Evolutionary conservation across 2,888 invertebrate species (phyloP).

Genomic region (Criorhina ranunculi): DNA sequence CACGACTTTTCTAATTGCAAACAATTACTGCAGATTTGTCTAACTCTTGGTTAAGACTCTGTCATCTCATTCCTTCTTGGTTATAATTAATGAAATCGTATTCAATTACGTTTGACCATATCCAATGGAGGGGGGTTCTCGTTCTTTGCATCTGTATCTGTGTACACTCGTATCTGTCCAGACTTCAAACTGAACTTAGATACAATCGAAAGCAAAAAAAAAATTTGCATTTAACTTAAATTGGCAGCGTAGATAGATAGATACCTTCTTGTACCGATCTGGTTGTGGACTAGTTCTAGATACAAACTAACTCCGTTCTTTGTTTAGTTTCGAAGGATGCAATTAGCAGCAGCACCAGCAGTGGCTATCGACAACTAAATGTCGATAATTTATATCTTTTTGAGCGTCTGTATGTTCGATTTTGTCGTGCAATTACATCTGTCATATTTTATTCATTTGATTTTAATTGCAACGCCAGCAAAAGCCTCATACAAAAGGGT

Average conservation of each 20-base stretch:
- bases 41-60: conserved; percentile 51
- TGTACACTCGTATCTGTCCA: background rate
- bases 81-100: conserved; percentile 70
- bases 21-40: conserved; percentile 75
- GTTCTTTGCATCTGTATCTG: conserved; percentile 29
- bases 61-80: conserved; percentile 62
- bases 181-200: conserved; percentile 11
- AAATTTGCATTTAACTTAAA: conserved; percentile 69
- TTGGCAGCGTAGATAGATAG: conserved; percentile 49
- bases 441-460: conserved; percentile 73
- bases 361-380: conserved; percentile 43
- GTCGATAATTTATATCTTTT: conserved; percentile 69
- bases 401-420: conserved; percentile 44
- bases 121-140: conserved; percentile 50
- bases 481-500: conserved; percentile 57
- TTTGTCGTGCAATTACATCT: conserved; percentile 66
- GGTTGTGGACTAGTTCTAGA: conserved; percentile 61
- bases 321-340: conserved; percentile 50
- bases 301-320: conserved; percentile 43
- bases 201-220: conserved; percentile 25
- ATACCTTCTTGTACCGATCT: conserved; percentile 3
- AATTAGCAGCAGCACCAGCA: conserved; percentile 41
- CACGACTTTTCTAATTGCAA: conserved; percentile 75
- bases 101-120: conserved; percentile 75
- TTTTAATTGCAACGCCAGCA: conserved; percentile 62